A percentile compares a stretch with the other conserved stretches of the same genome.
Evolutionary conservation across 2,888 invertebrate species (phyloP).

Genomic region (Leptinotarsa rubiginosa): DNA sequence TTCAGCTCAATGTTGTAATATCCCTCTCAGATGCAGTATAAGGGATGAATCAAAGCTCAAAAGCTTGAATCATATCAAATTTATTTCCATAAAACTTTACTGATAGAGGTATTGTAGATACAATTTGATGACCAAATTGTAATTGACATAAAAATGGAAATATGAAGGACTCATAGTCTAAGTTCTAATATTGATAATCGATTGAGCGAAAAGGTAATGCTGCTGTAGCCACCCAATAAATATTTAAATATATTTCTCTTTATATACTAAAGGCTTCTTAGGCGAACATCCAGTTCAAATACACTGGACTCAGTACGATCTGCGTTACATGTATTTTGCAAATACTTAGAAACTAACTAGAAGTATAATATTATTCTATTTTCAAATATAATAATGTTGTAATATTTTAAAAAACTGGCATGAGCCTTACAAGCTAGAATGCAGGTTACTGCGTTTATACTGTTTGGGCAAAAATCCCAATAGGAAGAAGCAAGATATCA

Average conservation of each 20-base stretch:
- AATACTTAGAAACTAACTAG: constrained; percentile 62
- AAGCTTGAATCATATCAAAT: no score
- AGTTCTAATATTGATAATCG: not conserved
- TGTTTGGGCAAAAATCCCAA: constrained; percentile 52
- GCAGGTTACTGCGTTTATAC: constrained; percentile 45
- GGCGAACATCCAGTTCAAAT: constrained; percentile 63
- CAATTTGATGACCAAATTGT: no score
- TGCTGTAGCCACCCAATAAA: constrained; percentile 28
- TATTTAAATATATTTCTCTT: constrained; percentile 42
- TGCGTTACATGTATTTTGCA: constrained; percentile 60
- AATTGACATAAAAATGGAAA: no score
- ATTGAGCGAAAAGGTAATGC: constrained; percentile 20
- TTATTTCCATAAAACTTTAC: no score
- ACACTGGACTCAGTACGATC: constrained; percentile 63
- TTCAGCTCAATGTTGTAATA: not conserved
- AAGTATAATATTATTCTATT: constrained; percentile 56
- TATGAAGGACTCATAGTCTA: not conserved
- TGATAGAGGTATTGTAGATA: no score
- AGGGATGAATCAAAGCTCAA: not conserved
- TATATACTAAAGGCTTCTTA: constrained; percentile 65
- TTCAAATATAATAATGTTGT: constrained; percentile 52
- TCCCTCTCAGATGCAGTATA: not conserved
- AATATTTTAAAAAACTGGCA: constrained; percentile 61
- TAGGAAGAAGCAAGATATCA: constrained; percentile 62
- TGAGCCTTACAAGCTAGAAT: constrained; percentile 61